phyloP scores from a whole-genome alignment of 1,140 invertebrate species.

The Pseudomyrmex pallidus region DNA sequence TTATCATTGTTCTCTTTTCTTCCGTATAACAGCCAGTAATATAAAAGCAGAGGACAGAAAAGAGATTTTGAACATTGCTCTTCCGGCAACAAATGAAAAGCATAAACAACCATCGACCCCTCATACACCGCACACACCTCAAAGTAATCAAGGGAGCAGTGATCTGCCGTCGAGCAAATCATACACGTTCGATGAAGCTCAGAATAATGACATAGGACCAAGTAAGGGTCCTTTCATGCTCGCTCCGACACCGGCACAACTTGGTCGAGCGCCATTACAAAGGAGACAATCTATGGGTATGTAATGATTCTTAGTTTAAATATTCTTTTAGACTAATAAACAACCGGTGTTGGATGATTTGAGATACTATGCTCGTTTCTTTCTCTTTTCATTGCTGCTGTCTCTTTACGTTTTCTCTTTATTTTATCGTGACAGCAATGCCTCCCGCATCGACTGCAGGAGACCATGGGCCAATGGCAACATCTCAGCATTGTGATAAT shows the following conservation, averaged over 20 bases:
- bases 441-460: slow-evolving; percentile 79
- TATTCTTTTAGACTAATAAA: too few relatives aligned
- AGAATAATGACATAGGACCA: slow-evolving; percentile 82
- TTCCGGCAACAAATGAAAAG: slow-evolving; percentile 76
- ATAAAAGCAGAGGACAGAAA: slow-evolving; percentile 80
- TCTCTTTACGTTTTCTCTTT: background rate
- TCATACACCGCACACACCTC: slow-evolving; percentile 81
- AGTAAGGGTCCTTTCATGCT: slow-evolving; percentile 90
- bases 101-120: slow-evolving; percentile 80
- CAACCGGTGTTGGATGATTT: background rate
- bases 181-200: slow-evolving; percentile 79
- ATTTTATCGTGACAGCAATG: slow-evolving; percentile 71
- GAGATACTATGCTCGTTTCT: background rate
- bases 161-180: slow-evolving; percentile 79
- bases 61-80: slow-evolving; percentile 71
- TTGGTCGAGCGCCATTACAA: slow-evolving; percentile 94
- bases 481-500: slow-evolving; percentile 80
- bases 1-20: background rate
- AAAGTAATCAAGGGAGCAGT: slow-evolving; percentile 75
- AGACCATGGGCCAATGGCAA: slow-evolving; percentile 76
- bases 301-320: background rate
- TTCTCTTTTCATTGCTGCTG: background rate
- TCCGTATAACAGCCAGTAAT: slow-evolving; percentile 71
- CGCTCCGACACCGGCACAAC: slow-evolving; percentile 96
- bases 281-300: slow-evolving; percentile 92